Evolutionary conservation across 2,113 vertebrate species (phyloP).

Genomic region (Lepus timidus): DNA sequence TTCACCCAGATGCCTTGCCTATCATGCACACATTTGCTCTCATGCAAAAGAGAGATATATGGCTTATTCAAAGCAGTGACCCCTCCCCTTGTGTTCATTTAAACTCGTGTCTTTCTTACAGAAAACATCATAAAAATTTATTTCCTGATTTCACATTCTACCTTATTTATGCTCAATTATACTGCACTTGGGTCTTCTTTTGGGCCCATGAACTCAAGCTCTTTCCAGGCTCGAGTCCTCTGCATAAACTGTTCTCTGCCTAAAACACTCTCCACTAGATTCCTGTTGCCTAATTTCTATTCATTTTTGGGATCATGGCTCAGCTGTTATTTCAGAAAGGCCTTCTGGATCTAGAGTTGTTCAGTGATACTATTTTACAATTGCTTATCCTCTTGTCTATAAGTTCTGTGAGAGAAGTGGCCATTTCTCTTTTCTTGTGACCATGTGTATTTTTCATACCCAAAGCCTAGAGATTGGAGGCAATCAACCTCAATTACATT

Average conservation of each 20-base stretch:
- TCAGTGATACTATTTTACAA: slow-evolving; percentile 41
- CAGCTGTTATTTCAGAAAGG: background rate
- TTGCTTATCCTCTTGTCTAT: background rate
- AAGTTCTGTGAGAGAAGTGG: slow-evolving; percentile 14
- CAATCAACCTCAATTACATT: background rate
- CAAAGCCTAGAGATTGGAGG: background rate
- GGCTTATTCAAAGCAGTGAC: slow-evolving; percentile 6
- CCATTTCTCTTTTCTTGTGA: background rate
- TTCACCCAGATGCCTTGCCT: background rate
- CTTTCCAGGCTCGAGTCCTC: background rate
- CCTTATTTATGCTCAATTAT: background rate
- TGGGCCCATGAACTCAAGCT: background rate
- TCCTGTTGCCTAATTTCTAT: slow-evolving; percentile 4
- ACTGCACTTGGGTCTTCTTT: slow-evolving; percentile 16
- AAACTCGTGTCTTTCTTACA: background rate
- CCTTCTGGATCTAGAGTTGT: background rate
- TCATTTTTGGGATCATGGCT: slow-evolving; percentile 15
- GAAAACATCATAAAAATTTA: slow-evolving; percentile 25
- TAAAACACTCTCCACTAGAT: slow-evolving; percentile 25
- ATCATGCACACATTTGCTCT: background rate
- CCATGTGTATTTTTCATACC: background rate
- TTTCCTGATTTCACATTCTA: background rate
- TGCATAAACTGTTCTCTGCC: background rate
- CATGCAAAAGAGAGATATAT: background rate
- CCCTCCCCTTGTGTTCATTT: background rate